Percentiles rank a stretch among this genome's conserved stretches.
Conservation (phyloP, 2,113 vertebrate genomes). For the Onychostoma macrolepis region DNA sequence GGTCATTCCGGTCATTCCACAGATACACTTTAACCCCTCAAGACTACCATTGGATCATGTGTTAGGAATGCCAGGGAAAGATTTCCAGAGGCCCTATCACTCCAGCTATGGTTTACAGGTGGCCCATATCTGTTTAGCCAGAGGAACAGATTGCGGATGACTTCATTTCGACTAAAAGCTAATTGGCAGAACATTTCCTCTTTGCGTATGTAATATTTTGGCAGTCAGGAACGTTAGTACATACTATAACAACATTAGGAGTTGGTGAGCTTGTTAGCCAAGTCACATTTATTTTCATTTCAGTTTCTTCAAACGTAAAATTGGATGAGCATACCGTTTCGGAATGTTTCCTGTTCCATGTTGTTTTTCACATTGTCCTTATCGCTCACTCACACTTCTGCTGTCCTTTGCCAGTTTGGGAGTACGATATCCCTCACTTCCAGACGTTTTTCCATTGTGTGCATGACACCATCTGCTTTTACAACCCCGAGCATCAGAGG, state of each 20-base stretch:
- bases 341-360: background rate
- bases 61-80: slow-evolving; percentile 10
- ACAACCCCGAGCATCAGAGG: slow-evolving; percentile 57
- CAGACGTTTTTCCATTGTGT: slow-evolving; percentile 24
- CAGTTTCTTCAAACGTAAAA: background rate
- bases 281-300: slow-evolving; percentile 22
- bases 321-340: background rate
- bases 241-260: background rate
- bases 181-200: slow-evolving; percentile 6
- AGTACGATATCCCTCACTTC: background rate
- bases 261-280: slow-evolving; percentile 3
- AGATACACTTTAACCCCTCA: slow-evolving; percentile 59
- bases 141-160: background rate
- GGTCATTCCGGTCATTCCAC: background rate
- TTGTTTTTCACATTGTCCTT: slow-evolving; percentile 28
- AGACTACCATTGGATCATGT: slow-evolving; percentile 6
- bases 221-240: background rate
- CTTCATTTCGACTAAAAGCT: slow-evolving; percentile 26
- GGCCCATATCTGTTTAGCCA: background rate
- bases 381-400: slow-evolving; percentile 5
- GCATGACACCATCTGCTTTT: slow-evolving; percentile 62
- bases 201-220: slow-evolving; percentile 3
- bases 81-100: background rate
- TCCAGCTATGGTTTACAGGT: background rate
- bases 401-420: slow-evolving; percentile 4